Conservation (phyloP, 2,797 vertebrate species). For the Semaprochilodus insignis region DNA sequence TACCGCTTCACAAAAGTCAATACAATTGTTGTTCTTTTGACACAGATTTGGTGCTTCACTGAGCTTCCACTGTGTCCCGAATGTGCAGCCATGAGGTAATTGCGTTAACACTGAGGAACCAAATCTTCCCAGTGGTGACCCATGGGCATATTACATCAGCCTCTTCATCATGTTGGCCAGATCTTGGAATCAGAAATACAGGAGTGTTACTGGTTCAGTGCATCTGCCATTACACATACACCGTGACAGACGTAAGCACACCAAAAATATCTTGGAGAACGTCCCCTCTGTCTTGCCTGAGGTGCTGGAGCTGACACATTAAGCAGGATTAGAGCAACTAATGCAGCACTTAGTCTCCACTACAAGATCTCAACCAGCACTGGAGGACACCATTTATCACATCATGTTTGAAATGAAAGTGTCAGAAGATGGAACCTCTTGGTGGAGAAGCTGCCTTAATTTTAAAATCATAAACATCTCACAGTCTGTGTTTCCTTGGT, state of each 20-base stretch:
- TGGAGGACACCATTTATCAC: neutral
- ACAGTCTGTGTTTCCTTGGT: neutral
- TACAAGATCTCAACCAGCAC: constrained; percentile 14
- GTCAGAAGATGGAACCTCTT: neutral
- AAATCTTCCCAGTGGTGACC: neutral
- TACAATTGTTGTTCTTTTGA: neutral
- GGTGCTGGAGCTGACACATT: constrained; percentile 19
- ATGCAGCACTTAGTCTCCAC: constrained; percentile 21
- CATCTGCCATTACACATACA: neutral
- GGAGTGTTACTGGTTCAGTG: neutral
- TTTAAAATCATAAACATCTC: neutral
- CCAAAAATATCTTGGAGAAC: constrained; percentile 10
- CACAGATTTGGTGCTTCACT: constrained; percentile 18
- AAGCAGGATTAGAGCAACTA: constrained; percentile 27
- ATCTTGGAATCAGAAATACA: constrained; percentile 5
- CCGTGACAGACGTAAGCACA: neutral
- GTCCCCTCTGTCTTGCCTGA: constrained; percentile 4
- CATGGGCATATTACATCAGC: constrained; percentile 3
- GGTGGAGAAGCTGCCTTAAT: neutral
- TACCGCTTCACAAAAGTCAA: constrained; percentile 26
- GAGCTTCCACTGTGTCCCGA: constrained; percentile 3
- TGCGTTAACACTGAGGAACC: neutral
- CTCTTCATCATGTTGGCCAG: neutral
- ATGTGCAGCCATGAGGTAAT: constrained; percentile 32
- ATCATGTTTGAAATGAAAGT: neutral